These are phyloP conservation scores for Perizoma affinitatum DNA, from an alignment of 2,888 invertebrate genomes.

Conservation along the genomic window DNA sequence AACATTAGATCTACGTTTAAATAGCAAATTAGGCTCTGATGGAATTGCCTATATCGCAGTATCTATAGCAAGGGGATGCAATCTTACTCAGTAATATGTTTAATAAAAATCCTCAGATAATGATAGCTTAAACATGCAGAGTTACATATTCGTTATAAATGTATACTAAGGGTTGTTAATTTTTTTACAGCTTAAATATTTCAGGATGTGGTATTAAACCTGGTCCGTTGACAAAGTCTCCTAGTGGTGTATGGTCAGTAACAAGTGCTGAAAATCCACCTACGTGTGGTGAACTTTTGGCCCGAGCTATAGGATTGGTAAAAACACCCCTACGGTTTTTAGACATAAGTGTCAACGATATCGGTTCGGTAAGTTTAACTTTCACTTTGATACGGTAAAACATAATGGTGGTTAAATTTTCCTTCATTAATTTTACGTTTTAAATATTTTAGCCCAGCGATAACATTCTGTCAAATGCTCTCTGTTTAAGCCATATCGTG, in stretches of 20 bases:
- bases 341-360: conserved; percentile 78
- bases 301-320: conserved; percentile 76
- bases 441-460: conserved; percentile 67
- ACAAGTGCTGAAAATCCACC: conserved; percentile 76
- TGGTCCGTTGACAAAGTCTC: conserved; percentile 65
- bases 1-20: conserved; percentile 70
- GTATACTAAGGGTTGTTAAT: not conserved
- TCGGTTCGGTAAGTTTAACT: conserved; percentile 66
- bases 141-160: not conserved
- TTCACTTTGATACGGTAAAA: too few relatives aligned
- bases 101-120: not conserved
- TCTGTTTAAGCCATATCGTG: conserved; percentile 73
- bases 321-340: conserved; percentile 76
- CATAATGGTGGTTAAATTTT: too few relatives aligned
- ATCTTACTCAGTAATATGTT: conserved; percentile 65
- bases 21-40: conserved; percentile 72
- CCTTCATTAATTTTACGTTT: not conserved
- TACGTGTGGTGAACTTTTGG: conserved; percentile 76
- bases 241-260: conserved; percentile 78
- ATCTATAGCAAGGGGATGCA: conserved; percentile 77
- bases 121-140: not conserved
- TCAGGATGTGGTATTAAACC: conserved; percentile 78
- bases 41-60: conserved; percentile 76
- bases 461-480: conserved; percentile 69
- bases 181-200: conserved; percentile 66